Conservation (phyloP, 2,797 vertebrate species). For the Pelodytes ibericus region DNA sequence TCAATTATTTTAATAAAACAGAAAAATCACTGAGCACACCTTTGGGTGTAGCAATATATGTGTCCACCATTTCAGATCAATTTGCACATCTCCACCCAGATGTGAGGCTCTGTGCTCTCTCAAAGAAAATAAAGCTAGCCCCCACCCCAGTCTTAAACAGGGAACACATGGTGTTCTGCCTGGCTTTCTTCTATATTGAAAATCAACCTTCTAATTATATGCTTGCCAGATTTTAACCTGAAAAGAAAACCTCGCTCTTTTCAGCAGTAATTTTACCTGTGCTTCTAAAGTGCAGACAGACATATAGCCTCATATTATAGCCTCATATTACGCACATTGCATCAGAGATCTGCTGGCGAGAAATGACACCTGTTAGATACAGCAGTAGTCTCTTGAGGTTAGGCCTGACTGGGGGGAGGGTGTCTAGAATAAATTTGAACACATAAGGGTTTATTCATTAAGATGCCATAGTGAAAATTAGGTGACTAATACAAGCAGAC, state of each 20-base stretch:
- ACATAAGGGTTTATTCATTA: constrained; percentile 10
- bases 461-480: constrained; percentile 6
- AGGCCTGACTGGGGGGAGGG: background rate
- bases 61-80: background rate
- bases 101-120: background rate
- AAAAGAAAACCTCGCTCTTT: background rate
- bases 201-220: background rate
- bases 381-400: background rate
- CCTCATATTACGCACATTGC: background rate
- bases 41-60: background rate
- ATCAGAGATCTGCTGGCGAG: background rate
- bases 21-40: background rate
- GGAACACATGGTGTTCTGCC: background rate
- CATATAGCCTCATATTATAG: background rate
- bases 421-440: constrained; percentile 8
- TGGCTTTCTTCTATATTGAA: background rate
- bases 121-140: background rate
- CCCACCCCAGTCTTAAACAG: too few species aligned
- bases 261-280: background rate
- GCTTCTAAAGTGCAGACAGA: background rate
- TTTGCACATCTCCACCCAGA: background rate
- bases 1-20: background rate
- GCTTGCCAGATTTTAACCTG: background rate
- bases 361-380: background rate
- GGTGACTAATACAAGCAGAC: constrained; percentile 13